Percentiles rank a stretch among this genome's conserved stretches.
phyloP scores from a whole-genome alignment of 2,113 vertebrate species.

The Xiphophorus maculatus region DNA sequence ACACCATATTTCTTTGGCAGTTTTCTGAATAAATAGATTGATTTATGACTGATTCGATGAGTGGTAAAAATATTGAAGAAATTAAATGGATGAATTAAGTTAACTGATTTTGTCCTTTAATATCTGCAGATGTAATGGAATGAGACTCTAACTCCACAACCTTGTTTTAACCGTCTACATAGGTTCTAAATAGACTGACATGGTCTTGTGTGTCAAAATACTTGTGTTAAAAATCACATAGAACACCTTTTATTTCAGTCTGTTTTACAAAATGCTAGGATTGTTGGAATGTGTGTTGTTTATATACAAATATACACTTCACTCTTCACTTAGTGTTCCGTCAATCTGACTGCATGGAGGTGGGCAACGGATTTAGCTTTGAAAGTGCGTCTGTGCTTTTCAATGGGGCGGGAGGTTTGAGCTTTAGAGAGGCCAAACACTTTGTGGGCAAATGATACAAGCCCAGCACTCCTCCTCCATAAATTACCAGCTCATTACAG shows the following conservation, averaged over 20 bases:
- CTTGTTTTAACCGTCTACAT: too few relatives aligned
- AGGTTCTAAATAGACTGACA: too few relatives aligned
- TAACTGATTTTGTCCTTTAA: neutral
- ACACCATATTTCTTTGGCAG: too few relatives aligned
- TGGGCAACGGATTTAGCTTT: conserved; percentile 15
- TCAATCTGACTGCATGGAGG: neutral
- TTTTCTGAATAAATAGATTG: neutral
- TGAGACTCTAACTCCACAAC: neutral
- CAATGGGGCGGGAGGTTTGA: conserved; percentile 33
- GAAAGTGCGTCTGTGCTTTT: conserved; percentile 25
- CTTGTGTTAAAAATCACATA: neutral
- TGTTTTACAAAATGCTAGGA: too few relatives aligned
- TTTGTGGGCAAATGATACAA: conserved; percentile 67
- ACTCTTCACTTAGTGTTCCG: neutral
- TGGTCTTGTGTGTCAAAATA: neutral
- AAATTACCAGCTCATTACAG: conserved; percentile 79
- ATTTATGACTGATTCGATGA: neutral
- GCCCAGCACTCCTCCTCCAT: conserved; percentile 65
- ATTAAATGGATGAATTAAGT: too few relatives aligned
- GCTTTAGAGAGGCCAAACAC: conserved; percentile 54
- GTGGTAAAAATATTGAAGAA: neutral
- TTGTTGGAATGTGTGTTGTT: neutral
- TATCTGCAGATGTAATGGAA: neutral
- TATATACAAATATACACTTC: neutral
- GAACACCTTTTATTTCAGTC: neutral